Base-by-base conservation (phyloP, 2,888 invertebrate genomes). In the Temnothorax unifasciatus region DNA sequence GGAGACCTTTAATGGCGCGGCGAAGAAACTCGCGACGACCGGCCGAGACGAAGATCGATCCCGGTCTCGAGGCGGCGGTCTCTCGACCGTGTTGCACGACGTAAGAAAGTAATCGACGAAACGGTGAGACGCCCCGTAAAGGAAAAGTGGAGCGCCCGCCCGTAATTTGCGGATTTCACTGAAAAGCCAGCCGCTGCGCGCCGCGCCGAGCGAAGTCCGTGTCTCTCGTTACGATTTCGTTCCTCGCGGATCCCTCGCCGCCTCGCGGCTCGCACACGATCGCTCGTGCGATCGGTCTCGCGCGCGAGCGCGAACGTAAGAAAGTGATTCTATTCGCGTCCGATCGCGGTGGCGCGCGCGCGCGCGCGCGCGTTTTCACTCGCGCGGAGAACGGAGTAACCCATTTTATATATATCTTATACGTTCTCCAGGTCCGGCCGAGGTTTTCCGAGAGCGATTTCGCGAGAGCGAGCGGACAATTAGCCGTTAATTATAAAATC, bases 141-240 rank as follows among this genome's bases (percentile, higher is more conserved):
- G 82, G 88, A 86, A 77, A 88, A 88, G 85, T 88, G 66, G 88
- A 88, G 85, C 88, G 86, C 61, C 61, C 71, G 59, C 47, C 8
- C 41, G n/a, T 77, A 85, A 86, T 83, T 57, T 57, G 61, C 47
- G 69, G 83, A 86, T 88, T 86, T 88, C 71, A 85, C 86, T 86
- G 69, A 81, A 81, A 71, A 71, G 54, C 6, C 34, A 6, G 34
- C 34, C 4, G 34, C 34, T n/a, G n/a, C 6, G 34, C 4, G 34
- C 34, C 34, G 34, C 34, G 34, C 41, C 13, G 13, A 44, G 29
- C n/a, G 18, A 9, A 15, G 71, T 21, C 21, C 38, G 52, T 41
- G 52, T 41, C 54, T 41, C 66, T 77, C 59, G 47, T 38, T 69
- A 71, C 50, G 79, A 71, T 71, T 61, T 71, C 71, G 59, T 81